Percentiles rank a stretch among this genome's conserved stretches.
These are phyloP conservation scores for Hyperoodon ampullatus DNA, from an alignment of 2,113 vertebrate species.

Conservation along the genomic window DNA sequence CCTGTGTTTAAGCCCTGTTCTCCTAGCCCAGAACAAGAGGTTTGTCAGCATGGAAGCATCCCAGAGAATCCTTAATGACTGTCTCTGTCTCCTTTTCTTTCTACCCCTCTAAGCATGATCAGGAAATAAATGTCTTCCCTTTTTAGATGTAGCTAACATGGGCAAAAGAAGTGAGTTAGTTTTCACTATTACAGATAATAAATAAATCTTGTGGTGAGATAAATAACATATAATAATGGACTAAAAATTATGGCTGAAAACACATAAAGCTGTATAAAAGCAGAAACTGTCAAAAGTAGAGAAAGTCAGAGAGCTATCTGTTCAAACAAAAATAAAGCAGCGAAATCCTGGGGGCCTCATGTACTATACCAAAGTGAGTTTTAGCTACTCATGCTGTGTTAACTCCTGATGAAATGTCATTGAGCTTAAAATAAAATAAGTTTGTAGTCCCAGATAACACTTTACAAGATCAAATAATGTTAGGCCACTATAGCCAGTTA, in stretches of 20 bases:
- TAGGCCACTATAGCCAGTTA: slow-evolving; percentile 32
- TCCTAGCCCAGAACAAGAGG: not conserved
- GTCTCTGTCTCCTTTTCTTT: not conserved
- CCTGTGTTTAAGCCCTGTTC: not conserved
- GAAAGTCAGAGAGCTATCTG: not conserved
- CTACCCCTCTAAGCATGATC: not conserved
- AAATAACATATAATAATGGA: not conserved
- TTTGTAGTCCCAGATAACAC: slow-evolving; percentile 54
- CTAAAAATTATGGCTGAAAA: not conserved
- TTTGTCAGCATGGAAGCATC: no score
- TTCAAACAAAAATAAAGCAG: slow-evolving; percentile 36
- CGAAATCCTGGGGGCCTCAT: not conserved
- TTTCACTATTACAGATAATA: slow-evolving; percentile 22
- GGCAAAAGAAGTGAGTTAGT: not conserved
- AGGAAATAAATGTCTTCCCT: not conserved
- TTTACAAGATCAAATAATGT: slow-evolving; percentile 65
- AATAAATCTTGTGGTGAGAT: slow-evolving; percentile 16
- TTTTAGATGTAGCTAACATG: not conserved
- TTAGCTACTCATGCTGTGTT: slow-evolving; percentile 72
- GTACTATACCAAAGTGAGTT: slow-evolving; percentile 61
- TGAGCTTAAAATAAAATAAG: slow-evolving; percentile 72
- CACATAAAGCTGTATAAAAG: not conserved
- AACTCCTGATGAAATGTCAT: slow-evolving; percentile 82
- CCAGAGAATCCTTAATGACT: not conserved
- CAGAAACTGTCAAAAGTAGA: slow-evolving; percentile 1